Base-by-base conservation (phyloP, 2,113 vertebrate genomes). In the Gopherus evgoodei region DNA sequence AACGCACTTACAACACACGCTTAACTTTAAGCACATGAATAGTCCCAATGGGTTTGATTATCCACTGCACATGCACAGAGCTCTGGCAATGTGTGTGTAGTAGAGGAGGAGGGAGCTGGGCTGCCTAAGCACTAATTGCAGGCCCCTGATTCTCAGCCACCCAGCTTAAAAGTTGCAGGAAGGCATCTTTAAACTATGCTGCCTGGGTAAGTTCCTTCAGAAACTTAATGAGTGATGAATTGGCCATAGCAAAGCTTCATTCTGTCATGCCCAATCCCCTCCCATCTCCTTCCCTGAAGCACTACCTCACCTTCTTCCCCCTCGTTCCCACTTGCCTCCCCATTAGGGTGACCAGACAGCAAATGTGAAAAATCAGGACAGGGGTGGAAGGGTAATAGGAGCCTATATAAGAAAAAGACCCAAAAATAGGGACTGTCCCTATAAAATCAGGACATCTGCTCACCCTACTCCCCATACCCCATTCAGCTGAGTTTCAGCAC, bases 181-280 rank as follows among this genome's bases (percentile, higher is more conserved):
- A 27, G 17, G 16, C 16, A 11, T 9, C 65, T 38, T 72, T 38
- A 38, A 72, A 38, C n/a, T 38, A 72, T 21, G n/a, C 65, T 72
- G 35, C n/a, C 19, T 38, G 65, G 35, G n/a, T 38, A 72, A 22
- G 2, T 19, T 69, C 65, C 81, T 72, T 83, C 44, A 65, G 93
- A 91, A 31, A 54, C 75, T 91, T 91, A 47, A 90, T 57, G 49
- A 90, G 21, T n/a, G 54, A 92, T 44, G 21, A 95, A 84, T 38
- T 90, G 92, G 47, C 10, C 38, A 91, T 78, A 24, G 31, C 42
- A 78, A 87, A n/a, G 52, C 22, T 86, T 94, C 17, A 44, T 87
- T 93, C 78, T 80, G 11, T 52, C 90, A 92, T 0, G 1, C 22
- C 8, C 7, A 42, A 86, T 92, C 91, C 49, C 52, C 91, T 47